Conservation (phyloP, 2,113 vertebrate genomes). For the Phoxinus phoxinus region DNA sequence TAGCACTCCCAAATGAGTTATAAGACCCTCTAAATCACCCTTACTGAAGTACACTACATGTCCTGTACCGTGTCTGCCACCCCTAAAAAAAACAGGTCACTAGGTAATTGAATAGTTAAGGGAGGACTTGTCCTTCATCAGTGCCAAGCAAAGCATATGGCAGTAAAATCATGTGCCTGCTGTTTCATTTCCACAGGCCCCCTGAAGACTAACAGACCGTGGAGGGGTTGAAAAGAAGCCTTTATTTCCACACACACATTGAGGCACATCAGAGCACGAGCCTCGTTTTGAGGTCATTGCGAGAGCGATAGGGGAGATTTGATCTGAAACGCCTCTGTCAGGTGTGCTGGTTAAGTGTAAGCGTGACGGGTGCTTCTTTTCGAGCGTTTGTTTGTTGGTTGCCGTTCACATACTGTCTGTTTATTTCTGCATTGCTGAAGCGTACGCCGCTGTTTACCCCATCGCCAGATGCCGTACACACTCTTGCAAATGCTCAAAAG, state of each 20-base stretch:
- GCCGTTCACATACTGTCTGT: conserved; percentile 27
- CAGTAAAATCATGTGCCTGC: conserved; percentile 48
- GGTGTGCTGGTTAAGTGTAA: conserved; percentile 14
- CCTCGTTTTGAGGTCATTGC: not conserved
- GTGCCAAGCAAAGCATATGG: conserved; percentile 48
- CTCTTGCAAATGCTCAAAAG: conserved; percentile 15
- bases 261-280: conserved; percentile 10
- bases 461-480: conserved; percentile 37
- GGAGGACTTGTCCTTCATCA: conserved; percentile 43
- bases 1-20: not conserved
- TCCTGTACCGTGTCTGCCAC: conserved; percentile 28
- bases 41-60: not conserved
- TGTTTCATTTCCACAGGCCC: conserved; percentile 48
- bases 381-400: not conserved
- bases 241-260: conserved; percentile 21
- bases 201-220: conserved; percentile 61
- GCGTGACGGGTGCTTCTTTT: not conserved
- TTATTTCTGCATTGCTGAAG: conserved; percentile 51
- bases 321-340: not conserved
- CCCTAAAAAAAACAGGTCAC: conserved; percentile 35
- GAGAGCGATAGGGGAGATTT: conserved; percentile 24
- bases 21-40: conserved; percentile 3
- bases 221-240: conserved; percentile 62
- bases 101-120: conserved; percentile 56
- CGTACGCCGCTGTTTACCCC: conserved; percentile 54